Evolutionary conservation across 2,888 invertebrate genomes (phyloP), one percentile per base, ranked within the genome.

Genomic region (Megamerina dolium): DNA sequence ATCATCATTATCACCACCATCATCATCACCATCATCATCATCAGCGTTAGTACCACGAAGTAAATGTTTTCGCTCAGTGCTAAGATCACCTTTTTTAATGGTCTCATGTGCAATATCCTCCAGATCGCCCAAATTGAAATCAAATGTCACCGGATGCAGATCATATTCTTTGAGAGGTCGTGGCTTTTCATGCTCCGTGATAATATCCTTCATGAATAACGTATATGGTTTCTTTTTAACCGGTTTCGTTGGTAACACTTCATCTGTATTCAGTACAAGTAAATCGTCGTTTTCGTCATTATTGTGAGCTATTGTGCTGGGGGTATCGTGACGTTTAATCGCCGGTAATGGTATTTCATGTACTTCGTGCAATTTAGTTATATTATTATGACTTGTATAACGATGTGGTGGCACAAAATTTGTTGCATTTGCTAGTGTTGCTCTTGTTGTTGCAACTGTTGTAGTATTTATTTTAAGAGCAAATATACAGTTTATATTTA

Each of bases 61-160:
- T 3, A 67, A 51, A 35, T 64, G 59, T 14, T 61, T 60, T 34
- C 67, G 66, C 34, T 66, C 63, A 12, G 57, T 56, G 43, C 57
- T 68, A 13, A 69, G 53, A 37, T 68, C 68, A 4, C 60, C 67
- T 46, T 62, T 68, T 34, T 65, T 62, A 37, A 65, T 53, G 4
- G 58, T 52, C 39, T 66, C 70, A 45, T 68, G 67, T 37, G 64
- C 55, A 18, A 65, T 50, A 41, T 68, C 69, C 49, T 71, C 72
- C 5, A 70, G 51, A 30, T 70, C 70, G 4, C 70, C 69, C 36
- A 68, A 47, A 49, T 70, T 70, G 21, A 69, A 70, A 45, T 70
- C 71, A 37, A 71, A 70, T 14, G 63, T 58, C 0, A 67, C 68
- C 3, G 71, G 61, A 53, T 68, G 68, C 27, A 63, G 51, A n/a